Evolutionary conservation across 92 coral and sea anemone species (phyloP), one percentile per base, ranked within the genome.

Genomic region (Paramuricea clavata): DNA sequence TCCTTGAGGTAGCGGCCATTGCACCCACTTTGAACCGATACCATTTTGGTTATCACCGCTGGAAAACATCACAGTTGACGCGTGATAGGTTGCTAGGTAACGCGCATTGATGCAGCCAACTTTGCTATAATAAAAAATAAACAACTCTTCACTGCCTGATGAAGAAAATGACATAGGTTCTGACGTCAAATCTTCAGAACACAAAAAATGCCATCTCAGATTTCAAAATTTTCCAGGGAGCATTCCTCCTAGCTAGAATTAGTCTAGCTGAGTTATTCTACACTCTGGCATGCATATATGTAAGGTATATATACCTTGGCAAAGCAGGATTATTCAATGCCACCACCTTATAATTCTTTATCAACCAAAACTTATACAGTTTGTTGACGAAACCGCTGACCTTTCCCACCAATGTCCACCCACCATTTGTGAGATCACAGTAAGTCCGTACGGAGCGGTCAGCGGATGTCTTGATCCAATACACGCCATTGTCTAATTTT

Each of bases 381-480:
- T 92, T 87, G 3, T 94, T 92, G 30, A 85, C 92, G 41, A 85
- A 79, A 3, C 98, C 98, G 60, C 94, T 89, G 30, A 94, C 62
- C 87, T 94, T 94, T 26, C 98, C 98, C 59, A 94, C 94, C 64
- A 94, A 92, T n/a, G 95, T 93, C 98, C 98, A 94, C 61, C 98
- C 95, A 31, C 98, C 98, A 59, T 86, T 93, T 15, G 69, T 78
- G 89, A 94, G 91, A 41, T 94, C 98, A 49, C 98, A 94, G 88
- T 76, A 90, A 6, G 98, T 94, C 87, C 47, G 82, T 16, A 27
- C 82, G 1, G 82, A 52, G 26, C 41, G 67, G 67, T 52, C 68
- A 76, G 82, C 82, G 82, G 82, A 33, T 28, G 72, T 65, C 36
- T 65, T 65, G 72, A 65, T 77, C 98, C 98, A 93, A 73, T 94